phyloP scores from a whole-genome alignment of 1,140 invertebrate genomes.

The Euwallacea fornicatus region DNA sequence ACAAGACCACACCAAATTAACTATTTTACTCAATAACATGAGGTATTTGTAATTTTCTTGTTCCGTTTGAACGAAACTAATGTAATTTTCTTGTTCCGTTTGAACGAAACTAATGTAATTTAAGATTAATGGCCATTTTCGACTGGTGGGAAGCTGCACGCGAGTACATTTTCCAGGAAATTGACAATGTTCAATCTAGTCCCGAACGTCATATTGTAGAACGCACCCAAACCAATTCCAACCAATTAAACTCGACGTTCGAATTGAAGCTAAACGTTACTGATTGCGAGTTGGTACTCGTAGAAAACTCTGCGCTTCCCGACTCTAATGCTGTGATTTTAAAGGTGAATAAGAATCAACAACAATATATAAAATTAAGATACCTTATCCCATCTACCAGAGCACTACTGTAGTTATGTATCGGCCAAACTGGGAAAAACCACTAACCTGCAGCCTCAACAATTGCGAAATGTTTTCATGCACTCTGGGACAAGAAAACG shows the following conservation, averaged over 20 bases:
- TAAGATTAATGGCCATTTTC: slow-evolving; percentile 83
- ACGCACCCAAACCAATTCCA: slow-evolving; percentile 33
- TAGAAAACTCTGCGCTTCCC: slow-evolving; percentile 84
- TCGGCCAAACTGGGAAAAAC: slow-evolving; percentile 72
- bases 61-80: background rate
- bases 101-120: background rate
- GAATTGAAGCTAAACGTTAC: slow-evolving; percentile 93
- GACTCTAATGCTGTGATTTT: slow-evolving; percentile 95
- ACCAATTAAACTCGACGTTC: slow-evolving; percentile 58
- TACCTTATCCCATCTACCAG: slow-evolving; percentile 52
- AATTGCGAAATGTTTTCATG: slow-evolving; percentile 94
- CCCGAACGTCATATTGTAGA: slow-evolving; percentile 39
- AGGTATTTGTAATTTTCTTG: slow-evolving; percentile 36
- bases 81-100: background rate
- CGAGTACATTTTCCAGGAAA: slow-evolving; percentile 70
- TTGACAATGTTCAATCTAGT: slow-evolving; percentile 44
- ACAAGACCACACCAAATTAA: slow-evolving; percentile 76
- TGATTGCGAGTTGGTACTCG: slow-evolving; percentile 91
- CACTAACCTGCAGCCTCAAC: slow-evolving; percentile 84
- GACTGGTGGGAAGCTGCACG: slow-evolving; percentile 90
- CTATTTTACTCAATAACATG: slow-evolving; percentile 94
- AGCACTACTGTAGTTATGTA: slow-evolving; percentile 87
- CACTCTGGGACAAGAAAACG: slow-evolving; percentile 86
- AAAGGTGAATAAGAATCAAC: slow-evolving; percentile 60
- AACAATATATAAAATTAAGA: background rate